phyloP scores from a whole-genome alignment of 2,113 vertebrate genomes.

The Mus spicilegus region DNA sequence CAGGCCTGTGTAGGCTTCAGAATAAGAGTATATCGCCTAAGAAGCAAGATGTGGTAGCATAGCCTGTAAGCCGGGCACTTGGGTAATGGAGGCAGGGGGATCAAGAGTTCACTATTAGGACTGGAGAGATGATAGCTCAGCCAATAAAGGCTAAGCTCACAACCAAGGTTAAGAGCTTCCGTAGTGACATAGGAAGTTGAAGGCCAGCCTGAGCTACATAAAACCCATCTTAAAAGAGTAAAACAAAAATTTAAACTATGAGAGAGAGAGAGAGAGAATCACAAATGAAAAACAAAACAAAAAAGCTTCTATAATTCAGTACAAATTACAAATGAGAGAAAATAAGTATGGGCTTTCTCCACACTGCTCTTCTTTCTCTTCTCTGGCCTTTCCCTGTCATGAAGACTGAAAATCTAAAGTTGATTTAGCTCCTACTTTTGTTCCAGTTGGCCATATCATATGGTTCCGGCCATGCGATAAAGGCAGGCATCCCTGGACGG shows the following conservation, averaged over 20 bases:
- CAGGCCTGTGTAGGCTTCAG: background rate
- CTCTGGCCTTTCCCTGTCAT: conserved; percentile 27
- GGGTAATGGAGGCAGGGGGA: background rate
- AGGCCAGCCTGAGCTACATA: background rate
- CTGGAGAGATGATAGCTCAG: background rate
- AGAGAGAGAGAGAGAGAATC: background rate
- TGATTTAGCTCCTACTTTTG: conserved; percentile 9
- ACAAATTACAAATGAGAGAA: conserved; percentile 7
- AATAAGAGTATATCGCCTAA: background rate
- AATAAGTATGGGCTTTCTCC: background rate
- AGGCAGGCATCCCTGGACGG: conserved; percentile 1
- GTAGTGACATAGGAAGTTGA: background rate
- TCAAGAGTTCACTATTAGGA: background rate
- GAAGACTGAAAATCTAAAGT: conserved; percentile 48
- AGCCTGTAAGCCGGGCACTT: background rate
- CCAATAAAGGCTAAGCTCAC: background rate
- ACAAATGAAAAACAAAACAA: background rate
- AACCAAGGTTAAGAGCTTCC: background rate
- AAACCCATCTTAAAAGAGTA: background rate
- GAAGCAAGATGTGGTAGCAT: background rate
- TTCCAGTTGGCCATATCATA: conserved; percentile 1
- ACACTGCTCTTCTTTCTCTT: background rate
- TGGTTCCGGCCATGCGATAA: background rate
- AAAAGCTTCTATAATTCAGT: conserved; percentile 27
- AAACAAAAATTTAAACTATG: background rate